Evolutionary conservation across 2,888 invertebrate genomes (phyloP).

Genomic region (Idaea dimidiata): DNA sequence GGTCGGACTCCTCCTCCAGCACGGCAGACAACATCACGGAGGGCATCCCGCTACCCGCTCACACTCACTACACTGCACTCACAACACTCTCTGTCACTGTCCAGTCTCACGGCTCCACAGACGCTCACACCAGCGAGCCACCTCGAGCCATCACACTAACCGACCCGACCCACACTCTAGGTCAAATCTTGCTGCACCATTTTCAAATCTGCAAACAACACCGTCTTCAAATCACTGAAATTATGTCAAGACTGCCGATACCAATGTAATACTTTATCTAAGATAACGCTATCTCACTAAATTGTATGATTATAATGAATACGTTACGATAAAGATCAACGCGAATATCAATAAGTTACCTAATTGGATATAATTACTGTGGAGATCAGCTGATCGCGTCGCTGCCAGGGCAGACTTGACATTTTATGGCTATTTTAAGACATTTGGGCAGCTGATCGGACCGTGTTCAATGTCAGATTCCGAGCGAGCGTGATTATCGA

Average conservation of each 20-base stretch:
- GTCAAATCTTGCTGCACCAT: conserved; percentile 82
- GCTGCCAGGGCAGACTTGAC: conserved; percentile 75
- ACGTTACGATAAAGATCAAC: conserved; percentile 47
- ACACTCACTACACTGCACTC: conserved; percentile 65
- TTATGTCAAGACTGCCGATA: conserved; percentile 45
- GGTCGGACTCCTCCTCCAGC: conserved; percentile 87
- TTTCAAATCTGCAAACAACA: conserved; percentile 72
- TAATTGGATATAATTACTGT: conserved; percentile 71
- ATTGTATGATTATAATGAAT: conserved; percentile 47
- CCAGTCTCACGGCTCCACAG: conserved; percentile 52
- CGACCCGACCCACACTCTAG: conserved; percentile 56
- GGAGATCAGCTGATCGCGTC: conserved; percentile 75
- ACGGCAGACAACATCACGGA: conserved; percentile 87
- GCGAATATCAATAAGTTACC: conserved; percentile 54
- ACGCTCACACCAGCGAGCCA: conserved; percentile 65
- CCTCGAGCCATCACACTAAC: conserved; percentile 60
- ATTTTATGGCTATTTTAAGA: conserved; percentile 79
- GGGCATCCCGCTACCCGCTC: conserved; percentile 76
- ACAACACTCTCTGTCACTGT: conserved; percentile 31
- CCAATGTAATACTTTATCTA: conserved; percentile 41
- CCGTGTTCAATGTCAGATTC: conserved; percentile 74
- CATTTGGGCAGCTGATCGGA: conserved; percentile 71
- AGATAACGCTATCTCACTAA: conserved; percentile 55
- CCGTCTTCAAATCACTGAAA: conserved; percentile 51
- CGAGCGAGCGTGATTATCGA: conserved; percentile 33